Percentiles rank a stretch among this genome's conserved stretches.
These are phyloP conservation scores for Anser brachyrhynchus DNA, from an alignment of 2,113 vertebrate species.

Conservation along the genomic window DNA sequence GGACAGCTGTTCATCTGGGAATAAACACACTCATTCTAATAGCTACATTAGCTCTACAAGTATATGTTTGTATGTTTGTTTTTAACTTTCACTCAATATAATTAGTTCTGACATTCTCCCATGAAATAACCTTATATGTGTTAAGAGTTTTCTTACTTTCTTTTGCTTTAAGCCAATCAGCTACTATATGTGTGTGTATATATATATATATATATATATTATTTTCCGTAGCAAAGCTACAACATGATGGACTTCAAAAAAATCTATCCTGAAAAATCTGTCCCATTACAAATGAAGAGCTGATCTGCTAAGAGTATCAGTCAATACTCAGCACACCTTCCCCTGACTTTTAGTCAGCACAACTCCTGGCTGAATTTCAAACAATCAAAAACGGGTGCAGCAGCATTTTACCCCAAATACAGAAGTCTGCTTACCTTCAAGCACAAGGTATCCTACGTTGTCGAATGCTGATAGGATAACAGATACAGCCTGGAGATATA, in stretches of 20 bases:
- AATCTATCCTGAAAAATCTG: background rate
- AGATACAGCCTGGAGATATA: background rate
- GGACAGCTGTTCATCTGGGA: slow-evolving; percentile 65
- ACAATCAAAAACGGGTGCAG: accelerated
- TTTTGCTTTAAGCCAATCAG: background rate
- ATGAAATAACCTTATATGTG: background rate
- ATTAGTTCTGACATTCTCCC: slow-evolving; percentile 15
- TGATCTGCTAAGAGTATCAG: background rate
- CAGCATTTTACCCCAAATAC: background rate
- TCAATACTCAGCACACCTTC: background rate
- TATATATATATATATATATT: background rate
- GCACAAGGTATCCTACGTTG: background rate
- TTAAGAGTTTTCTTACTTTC: background rate
- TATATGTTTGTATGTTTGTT: background rate
- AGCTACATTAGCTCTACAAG: slow-evolving; percentile 26
- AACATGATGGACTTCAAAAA: background rate
- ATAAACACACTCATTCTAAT: slow-evolving; percentile 50
- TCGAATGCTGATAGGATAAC: background rate
- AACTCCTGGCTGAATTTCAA: background rate
- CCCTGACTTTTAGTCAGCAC: background rate
- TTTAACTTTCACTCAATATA: slow-evolving; percentile 28
- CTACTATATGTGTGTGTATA: too few species aligned
- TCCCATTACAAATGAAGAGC: background rate
- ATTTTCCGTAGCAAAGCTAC: background rate
- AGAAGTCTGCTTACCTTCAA: background rate